phyloP scores from a whole-genome alignment of 2,797 vertebrate species.

The Brotogeris chrysoptera region DNA sequence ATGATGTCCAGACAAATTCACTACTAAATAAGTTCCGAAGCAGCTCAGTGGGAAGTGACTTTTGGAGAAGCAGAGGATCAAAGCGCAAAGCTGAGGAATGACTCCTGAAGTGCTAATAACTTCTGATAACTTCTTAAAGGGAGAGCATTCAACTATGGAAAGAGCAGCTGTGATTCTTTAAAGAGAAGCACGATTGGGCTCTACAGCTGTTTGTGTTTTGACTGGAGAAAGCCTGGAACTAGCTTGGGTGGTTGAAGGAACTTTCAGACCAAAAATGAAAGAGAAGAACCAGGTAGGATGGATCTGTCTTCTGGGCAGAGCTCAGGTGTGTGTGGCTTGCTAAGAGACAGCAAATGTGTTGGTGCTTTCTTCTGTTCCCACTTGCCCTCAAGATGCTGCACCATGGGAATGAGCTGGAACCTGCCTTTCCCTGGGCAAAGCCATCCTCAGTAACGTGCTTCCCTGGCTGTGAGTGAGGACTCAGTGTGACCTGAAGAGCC shows the following conservation, averaged over 20 bases:
- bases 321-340: background rate
- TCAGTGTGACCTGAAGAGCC: background rate
- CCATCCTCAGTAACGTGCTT: background rate
- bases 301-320: background rate
- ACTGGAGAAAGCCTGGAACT: background rate
- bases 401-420: background rate
- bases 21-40: background rate
- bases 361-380: background rate
- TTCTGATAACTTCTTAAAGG: background rate
- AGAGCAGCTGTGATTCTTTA: background rate
- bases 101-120: background rate
- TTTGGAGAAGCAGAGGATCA: background rate
- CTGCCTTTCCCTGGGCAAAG: background rate
- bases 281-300: background rate
- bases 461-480: background rate
- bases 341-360: background rate
- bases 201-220: background rate
- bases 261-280: background rate
- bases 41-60: background rate
- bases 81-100: background rate
- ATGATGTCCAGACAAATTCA: conserved; percentile 25
- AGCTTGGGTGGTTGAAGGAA: background rate
- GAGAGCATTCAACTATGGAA: background rate
- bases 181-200: background rate
- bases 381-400: background rate